Base-by-base conservation (phyloP, 2,888 invertebrate genomes). In the Caenorhabditis uteleia region DNA sequence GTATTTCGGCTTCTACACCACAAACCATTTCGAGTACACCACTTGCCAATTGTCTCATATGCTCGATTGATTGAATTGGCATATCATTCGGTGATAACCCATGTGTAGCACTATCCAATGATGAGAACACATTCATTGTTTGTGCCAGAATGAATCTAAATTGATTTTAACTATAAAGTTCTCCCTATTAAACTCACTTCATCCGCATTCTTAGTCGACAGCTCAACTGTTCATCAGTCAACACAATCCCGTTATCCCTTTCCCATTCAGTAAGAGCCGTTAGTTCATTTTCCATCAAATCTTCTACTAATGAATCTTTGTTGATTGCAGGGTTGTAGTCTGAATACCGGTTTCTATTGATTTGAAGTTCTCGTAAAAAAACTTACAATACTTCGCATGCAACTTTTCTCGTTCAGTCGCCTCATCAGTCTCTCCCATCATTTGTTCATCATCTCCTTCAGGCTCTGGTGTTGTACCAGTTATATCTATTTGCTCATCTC, bases 191-290 rank as follows among this genome's bases (percentile, higher is more conserved):
- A n/a, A n/a, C 34, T 7, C 34, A 59, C 29, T 59, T 59, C 7
- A 36, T 25, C 12, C 40, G 53, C 10, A 43, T 21, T 5, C 43
- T 27, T 18, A 43, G 25, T 16, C 61, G 39, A 8, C 47, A 46
- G 5, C 31, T 31, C 18, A 31, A 34, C 36, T 61, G 61, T 0
- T 50, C 50, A 3, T 61, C 55, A 3, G 29, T 38, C 5, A 61
- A 25, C 27, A 27, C 12, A 6, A 51, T 16, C 2, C 25, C n/a
- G n/a, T 49, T 39, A 36, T 54, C 54, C 14, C 34, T 33, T 20
- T 61, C 61, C 21, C 51, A 61, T 16, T 49, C 50, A 21, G 55
- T 55, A 4, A 61, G 44, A n/a, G 56, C 25, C 7, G 34, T 46
- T 8, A 61, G 47, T 33, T 61, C 61, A 3, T n/a, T 25, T 26